Conservation (phyloP, 2,888 invertebrate species). For the Lochmaea capreae region DNA sequence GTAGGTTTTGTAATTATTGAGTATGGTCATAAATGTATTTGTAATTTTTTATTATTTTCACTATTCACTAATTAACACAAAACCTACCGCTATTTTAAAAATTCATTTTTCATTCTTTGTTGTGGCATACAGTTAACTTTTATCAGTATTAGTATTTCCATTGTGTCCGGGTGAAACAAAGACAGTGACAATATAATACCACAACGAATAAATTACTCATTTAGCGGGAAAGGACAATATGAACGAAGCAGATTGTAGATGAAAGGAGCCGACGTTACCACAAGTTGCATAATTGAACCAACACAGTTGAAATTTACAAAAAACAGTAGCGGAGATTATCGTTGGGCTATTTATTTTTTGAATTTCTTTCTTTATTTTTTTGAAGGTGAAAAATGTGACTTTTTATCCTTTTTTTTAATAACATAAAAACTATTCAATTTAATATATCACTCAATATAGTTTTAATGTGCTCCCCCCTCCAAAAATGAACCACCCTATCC, state of each 20-base stretch:
- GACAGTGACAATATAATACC: not conserved
- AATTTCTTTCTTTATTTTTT: too few species aligned
- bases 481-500: too few species aligned
- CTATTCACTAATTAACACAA: too few species aligned
- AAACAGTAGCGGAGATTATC: not conserved
- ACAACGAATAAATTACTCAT: conserved; percentile 7
- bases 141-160: not conserved
- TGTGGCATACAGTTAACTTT: not conserved
- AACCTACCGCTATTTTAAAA: too few species aligned
- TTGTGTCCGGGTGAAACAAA: not conserved
- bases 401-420: too few species aligned
- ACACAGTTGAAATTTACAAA: not conserved
- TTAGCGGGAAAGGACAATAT: conserved; percentile 1
- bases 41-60: too few species aligned
- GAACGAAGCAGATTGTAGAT: not conserved
- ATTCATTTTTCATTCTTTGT: not conserved
- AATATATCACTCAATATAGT: too few species aligned
- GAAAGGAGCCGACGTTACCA: conserved; percentile 6
- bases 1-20: too few species aligned
- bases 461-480: too few species aligned
- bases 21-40: too few species aligned
- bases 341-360: not conserved
- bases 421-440: too few species aligned
- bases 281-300: not conserved
- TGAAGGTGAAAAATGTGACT: too few species aligned